Conservation (phyloP, 2,888 invertebrate species). For the Catocala sponsa region DNA sequence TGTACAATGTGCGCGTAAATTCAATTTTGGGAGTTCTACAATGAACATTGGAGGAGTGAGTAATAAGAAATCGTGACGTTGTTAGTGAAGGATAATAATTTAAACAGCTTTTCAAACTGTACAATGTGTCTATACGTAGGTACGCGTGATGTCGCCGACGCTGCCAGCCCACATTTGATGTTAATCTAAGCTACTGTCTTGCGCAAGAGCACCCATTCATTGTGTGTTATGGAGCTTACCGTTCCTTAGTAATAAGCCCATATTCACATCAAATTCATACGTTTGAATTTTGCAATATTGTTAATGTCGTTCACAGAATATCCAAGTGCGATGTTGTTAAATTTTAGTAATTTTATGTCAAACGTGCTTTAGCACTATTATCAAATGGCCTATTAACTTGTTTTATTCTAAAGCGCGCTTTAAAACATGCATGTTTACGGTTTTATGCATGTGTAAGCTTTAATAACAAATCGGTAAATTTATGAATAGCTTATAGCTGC, state of each 20-base stretch:
- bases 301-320: background rate
- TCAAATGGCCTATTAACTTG: slow-evolving; percentile 3
- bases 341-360: slow-evolving; percentile 11
- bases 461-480: background rate
- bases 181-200: slow-evolving; percentile 52
- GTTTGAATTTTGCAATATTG: background rate
- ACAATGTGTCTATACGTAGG: slow-evolving; percentile 2
- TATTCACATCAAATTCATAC: too few relatives aligned
- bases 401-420: background rate
- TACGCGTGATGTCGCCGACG: slow-evolving; percentile 48
- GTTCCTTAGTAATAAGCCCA: background rate
- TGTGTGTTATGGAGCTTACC: slow-evolving; percentile 36
- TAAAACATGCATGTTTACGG: background rate
- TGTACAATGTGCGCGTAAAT: too few relatives aligned
- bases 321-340: slow-evolving; percentile 2
- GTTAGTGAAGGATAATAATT: slow-evolving; percentile 7
- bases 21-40: background rate
- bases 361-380: slow-evolving; percentile 15
- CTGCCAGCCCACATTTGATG: slow-evolving; percentile 58
- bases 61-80: slow-evolving; percentile 9
- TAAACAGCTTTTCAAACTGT: background rate
- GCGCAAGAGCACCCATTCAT: slow-evolving; percentile 40
- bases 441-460: slow-evolving; percentile 1
- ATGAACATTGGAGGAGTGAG: background rate
- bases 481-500: too few relatives aligned